Evolutionary conservation across 2,113 vertebrate genomes (phyloP).

Genomic region (Rhegmatorhina hoffmannsi): DNA sequence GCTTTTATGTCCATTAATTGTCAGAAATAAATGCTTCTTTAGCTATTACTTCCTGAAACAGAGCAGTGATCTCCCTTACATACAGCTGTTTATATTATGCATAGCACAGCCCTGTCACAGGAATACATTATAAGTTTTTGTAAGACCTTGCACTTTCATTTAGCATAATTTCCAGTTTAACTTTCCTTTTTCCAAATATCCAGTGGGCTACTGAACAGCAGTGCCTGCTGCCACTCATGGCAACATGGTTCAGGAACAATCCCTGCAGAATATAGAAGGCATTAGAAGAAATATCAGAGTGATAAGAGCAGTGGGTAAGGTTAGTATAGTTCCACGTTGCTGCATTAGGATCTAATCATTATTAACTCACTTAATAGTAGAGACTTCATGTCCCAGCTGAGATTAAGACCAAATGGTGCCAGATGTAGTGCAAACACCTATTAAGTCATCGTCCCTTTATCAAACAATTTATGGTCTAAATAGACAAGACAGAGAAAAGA

Average conservation of each 20-base stretch:
- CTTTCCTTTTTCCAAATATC: not conserved
- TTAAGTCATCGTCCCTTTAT: slow-evolving; percentile 65
- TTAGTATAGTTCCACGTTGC: slow-evolving; percentile 17
- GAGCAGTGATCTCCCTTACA: slow-evolving; percentile 70
- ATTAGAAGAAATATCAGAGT: not conserved
- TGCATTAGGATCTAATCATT: slow-evolving; percentile 53
- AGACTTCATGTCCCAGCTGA: slow-evolving; percentile 42
- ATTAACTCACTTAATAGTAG: slow-evolving; percentile 49
- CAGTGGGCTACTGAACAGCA: not conserved
- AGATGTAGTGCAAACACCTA: slow-evolving; percentile 66
- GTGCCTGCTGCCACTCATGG: not conserved
- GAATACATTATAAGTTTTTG: slow-evolving; percentile 58
- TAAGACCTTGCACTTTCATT: slow-evolving; percentile 26
- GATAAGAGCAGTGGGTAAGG: not conserved
- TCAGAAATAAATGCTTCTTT: slow-evolving; percentile 70
- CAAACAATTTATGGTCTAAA: slow-evolving; percentile 51
- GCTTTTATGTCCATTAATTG: slow-evolving; percentile 79
- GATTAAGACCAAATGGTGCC: slow-evolving; percentile 53
- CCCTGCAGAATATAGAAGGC: not conserved
- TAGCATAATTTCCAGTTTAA: slow-evolving; percentile 53
- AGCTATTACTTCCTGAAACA: slow-evolving; percentile 75
- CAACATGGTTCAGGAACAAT: not conserved
- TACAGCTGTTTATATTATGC: slow-evolving; percentile 73
- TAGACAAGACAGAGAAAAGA: slow-evolving; percentile 65
- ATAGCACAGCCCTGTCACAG: slow-evolving; percentile 61